Percentiles rank a stretch among this genome's conserved stretches.
phyloP scores from a whole-genome alignment of 37 sponge, comb jelly and placozoan genomes.

The Hexactinellida sp. region DNA sequence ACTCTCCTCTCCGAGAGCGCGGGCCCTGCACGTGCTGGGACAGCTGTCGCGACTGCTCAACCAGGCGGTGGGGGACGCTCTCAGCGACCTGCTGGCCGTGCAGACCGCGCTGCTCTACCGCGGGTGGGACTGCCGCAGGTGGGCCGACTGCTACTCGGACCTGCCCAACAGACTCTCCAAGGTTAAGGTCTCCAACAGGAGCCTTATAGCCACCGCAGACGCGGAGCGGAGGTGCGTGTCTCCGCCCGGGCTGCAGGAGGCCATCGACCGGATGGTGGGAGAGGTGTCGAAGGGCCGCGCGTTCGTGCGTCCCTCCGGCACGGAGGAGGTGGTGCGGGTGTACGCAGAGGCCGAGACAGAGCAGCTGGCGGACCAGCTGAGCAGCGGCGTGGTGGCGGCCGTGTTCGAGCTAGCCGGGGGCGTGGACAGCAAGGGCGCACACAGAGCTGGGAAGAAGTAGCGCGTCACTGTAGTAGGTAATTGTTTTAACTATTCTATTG shows the following conservation, averaged over 20 bases:
- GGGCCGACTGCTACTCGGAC: constrained; percentile 60
- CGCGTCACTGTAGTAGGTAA: no score
- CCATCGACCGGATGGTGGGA: constrained; percentile 48
- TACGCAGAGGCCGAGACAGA: constrained; percentile 86
- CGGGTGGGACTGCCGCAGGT: constrained; percentile 53
- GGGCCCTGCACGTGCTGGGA: not conserved
- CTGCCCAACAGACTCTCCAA: constrained; percentile 75
- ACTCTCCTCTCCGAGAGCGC: not conserved
- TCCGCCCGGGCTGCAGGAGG: constrained; percentile 60
- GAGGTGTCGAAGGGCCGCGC: constrained; percentile 30
- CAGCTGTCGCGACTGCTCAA: not conserved
- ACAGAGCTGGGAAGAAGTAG: not conserved
- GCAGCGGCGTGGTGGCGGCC: not conserved
- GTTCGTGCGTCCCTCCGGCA: constrained; percentile 92
- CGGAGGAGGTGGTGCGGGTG: constrained; percentile 90
- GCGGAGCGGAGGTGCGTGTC: constrained; percentile 47
- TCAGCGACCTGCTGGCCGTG: constrained; percentile 71
- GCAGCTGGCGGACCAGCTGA: not conserved
- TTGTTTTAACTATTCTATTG: no score
- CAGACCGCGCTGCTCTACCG: constrained; percentile 50
- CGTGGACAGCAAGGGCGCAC: not conserved
- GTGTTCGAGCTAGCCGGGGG: not conserved
- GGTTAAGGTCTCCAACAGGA: constrained; percentile 56
- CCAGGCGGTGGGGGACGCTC: constrained; percentile 78
- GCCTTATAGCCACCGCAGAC: constrained; percentile 52